These are phyloP conservation scores for Leptopilina clavipes DNA, from an alignment of 1,140 invertebrate genomes.

Conservation along the genomic window DNA sequence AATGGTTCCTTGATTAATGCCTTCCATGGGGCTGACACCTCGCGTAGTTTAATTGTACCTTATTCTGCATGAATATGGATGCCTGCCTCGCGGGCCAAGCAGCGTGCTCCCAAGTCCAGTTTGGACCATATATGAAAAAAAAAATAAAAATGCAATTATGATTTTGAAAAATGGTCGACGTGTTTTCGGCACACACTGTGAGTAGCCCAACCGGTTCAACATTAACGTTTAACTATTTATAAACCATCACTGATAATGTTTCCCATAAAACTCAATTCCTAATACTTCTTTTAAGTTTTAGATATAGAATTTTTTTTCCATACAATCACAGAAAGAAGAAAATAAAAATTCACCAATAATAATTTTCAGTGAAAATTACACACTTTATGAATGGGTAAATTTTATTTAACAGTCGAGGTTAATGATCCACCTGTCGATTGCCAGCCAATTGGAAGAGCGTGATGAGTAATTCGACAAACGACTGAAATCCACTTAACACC, in stretches of 20 bases:
- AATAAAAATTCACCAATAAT: too few species aligned
- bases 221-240: too few species aligned
- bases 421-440: slow-evolving; percentile 17
- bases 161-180: slow-evolving; percentile 74
- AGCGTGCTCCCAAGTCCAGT: slow-evolving; percentile 48
- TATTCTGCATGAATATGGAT: slow-evolving; percentile 75
- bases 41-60: slow-evolving; percentile 74
- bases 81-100: slow-evolving; percentile 65
- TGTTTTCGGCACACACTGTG: too few species aligned
- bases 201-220: too few species aligned
- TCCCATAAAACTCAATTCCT: too few species aligned
- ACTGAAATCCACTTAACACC: slow-evolving; percentile 60
- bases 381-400: neutral
- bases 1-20: slow-evolving; percentile 74
- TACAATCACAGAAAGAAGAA: too few species aligned
- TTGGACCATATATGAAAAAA: too few species aligned
- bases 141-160: slow-evolving; percentile 73
- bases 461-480: slow-evolving; percentile 52
- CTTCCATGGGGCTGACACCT: slow-evolving; percentile 71
- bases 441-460: neutral
- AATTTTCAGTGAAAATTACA: too few species aligned
- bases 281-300: too few species aligned
- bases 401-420: too few species aligned
- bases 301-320: too few species aligned
- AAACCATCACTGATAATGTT: too few species aligned